These are phyloP conservation scores for Montipora capricornis DNA, from an alignment of 64 coral and sea anemone genomes.

Conservation along the genomic window DNA sequence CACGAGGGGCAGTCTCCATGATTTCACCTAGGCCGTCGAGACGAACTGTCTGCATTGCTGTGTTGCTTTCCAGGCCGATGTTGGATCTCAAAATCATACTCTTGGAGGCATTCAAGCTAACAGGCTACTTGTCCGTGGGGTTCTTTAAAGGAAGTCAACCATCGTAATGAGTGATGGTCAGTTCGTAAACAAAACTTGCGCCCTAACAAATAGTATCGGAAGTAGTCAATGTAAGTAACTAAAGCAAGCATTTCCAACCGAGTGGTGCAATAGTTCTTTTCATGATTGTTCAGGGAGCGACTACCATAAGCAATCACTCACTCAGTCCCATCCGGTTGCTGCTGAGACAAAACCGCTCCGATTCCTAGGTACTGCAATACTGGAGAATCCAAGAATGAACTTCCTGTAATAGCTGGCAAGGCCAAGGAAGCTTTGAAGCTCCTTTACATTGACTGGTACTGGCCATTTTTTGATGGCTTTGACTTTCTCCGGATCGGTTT, in stretches of 20 bases:
- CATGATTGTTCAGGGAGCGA: slow-evolving; percentile 49
- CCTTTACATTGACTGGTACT: slow-evolving; percentile 48
- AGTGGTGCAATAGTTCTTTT: slow-evolving; percentile 63
- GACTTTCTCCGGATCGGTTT: slow-evolving; percentile 28
- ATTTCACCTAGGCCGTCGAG: too few species aligned
- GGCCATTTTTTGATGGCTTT: slow-evolving; percentile 10
- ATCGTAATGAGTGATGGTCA: too few species aligned
- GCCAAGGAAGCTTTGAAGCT: slow-evolving; percentile 56
- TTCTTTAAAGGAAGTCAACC: slow-evolving; percentile 26
- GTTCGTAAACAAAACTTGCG: too few species aligned
- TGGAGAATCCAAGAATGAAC: slow-evolving; percentile 47
- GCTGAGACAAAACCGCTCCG: slow-evolving; percentile 55
- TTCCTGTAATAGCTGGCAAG: slow-evolving; percentile 59
- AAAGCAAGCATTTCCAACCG: slow-evolving; percentile 52
- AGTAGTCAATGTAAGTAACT: slow-evolving; percentile 48
- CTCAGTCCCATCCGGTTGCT: slow-evolving; percentile 52
- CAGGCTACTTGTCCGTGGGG: slow-evolving; percentile 37
- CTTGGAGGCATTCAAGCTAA: slow-evolving; percentile 42
- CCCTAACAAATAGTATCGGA: slow-evolving; percentile 20
- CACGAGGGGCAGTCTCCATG: too few species aligned
- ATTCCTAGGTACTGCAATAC: slow-evolving; percentile 26
- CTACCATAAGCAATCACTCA: slow-evolving; percentile 44
- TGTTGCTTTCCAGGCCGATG: not conserved
- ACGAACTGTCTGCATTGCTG: too few species aligned
- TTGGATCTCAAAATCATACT: slow-evolving; percentile 42